Base-by-base conservation (phyloP, 1,140 invertebrate genomes). In the Octopus sinensis region DNA sequence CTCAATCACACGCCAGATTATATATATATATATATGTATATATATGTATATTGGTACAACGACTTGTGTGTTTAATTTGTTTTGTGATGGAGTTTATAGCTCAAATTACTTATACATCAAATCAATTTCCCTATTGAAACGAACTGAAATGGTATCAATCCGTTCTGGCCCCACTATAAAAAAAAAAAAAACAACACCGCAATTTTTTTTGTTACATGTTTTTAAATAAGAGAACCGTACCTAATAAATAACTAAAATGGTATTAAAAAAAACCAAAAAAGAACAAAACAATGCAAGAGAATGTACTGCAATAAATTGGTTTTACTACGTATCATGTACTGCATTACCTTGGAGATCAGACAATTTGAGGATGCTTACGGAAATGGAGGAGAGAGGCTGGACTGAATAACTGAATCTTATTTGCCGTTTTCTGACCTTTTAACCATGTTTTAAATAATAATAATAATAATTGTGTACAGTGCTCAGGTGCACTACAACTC, bases 381-480 rank as follows among this genome's bases (percentile, higher is more conserved):
- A 68, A n/a, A 3, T 68, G 62, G 62, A 68, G 62, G 62, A 68
- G 62, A 68, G 3, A 68, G 3, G 62, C 62, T 68, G n/a, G 3
- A 68, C 62, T 68, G 62, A 68, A 68, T 68, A 68, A 68, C 62
- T 68, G 62, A 68, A 68, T 68, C 62, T 68, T 68, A 68, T 13
- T 68, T n/a, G 62, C 62, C 3, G 62, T 1, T 68, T 68, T 68
- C n/a, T 68, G 62, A 12, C 62, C 62, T 68, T 68, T 68, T 68
- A 1, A n/a, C 10, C 62, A 1, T 3, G 1, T 2, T 43, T 43
- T 43, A n/a, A n/a, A n/a, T n/a, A n/a, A n/a, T n/a, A n/a, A n/a
- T n/a, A n/a, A n/a, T n/a, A n/a, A n/a, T n/a, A n/a, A n/a, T n/a
- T n/a, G n/a, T n/a, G n/a, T n/a, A n/a, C n/a, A n/a, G n/a, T n/a